Evolutionary conservation across 2,888 invertebrate species (phyloP), one percentile per base, ranked within the genome.

Genomic region (Sarcophaga subvicina): DNA sequence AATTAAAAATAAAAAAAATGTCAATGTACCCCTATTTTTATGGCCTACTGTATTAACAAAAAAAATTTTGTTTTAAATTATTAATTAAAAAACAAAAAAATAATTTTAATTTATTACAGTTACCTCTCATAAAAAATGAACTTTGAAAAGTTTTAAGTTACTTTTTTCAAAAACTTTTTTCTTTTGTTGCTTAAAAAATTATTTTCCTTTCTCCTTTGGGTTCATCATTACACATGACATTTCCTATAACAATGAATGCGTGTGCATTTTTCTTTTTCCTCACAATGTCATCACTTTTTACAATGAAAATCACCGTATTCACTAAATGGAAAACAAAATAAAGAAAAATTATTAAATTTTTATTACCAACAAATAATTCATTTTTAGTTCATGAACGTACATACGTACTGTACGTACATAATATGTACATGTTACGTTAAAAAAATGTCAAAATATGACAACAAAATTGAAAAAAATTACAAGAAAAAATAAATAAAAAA

Each of bases 371-470:
- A 67, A 78, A 72, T 45, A 72, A 64, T 72, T 73, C 49, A 78
- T 62, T 60, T n/a, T 60, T 72, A 83, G 83, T 83, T 83, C 83
- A 83, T 22, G 77, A 78, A 62, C 77, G 83, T 79, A 69, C 63
- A 67, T 12, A 62, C 1, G 6, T 37, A 37, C 37, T 6, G 37
- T 37, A 37, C 37, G 37, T 27, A 25, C 25, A 25, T n/a, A n/a
- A 25, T 25, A 27, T 5, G 37, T 37, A 37, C 10, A 37, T 37
- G 37, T 37, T 37, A 8, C 8, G 8, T 10, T 37, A 4, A 20
- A 54, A 47, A 37, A 37, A 37, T 10, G 37, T 8, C 45, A 71
- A 82, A 71, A 37, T 22, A 59, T 60, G 37, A 37, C 37, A 37
- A 66, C 0, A 2, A 64, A n/a, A 22, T 45, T 69, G 25, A 80